Conservation (phyloP, 1,140 invertebrate species). For the Drosophila albomicans region DNA sequence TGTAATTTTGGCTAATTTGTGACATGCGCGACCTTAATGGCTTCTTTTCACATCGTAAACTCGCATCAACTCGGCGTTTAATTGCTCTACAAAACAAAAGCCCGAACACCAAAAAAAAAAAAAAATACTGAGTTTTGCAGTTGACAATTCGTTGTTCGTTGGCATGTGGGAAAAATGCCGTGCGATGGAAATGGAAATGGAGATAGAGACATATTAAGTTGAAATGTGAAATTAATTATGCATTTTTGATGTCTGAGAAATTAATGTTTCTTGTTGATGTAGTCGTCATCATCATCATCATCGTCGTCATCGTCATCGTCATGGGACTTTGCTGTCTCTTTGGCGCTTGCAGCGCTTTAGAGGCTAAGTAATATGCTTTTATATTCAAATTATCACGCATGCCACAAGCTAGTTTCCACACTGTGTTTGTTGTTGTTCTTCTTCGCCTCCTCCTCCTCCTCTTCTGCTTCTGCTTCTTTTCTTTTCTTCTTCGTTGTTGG, state of each 20-base stretch:
- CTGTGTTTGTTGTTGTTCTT: slow-evolving; percentile 6
- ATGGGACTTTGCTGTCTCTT: slow-evolving; percentile 24
- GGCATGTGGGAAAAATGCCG: slow-evolving; percentile 31
- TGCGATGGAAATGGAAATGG: slow-evolving; percentile 1
- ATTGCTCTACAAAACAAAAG: slow-evolving; percentile 60
- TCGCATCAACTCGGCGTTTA: slow-evolving; percentile 52
- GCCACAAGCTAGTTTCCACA: slow-evolving; percentile 63
- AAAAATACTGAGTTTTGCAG: slow-evolving; percentile 8
- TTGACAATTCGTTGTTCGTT: slow-evolving; percentile 66
- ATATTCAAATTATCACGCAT: slow-evolving; percentile 81
- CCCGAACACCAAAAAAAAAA: not conserved
- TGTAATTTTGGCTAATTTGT: slow-evolving; percentile 81
- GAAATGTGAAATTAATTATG: slow-evolving; percentile 69
- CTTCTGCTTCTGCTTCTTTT: not conserved
- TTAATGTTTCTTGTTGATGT: slow-evolving; percentile 21
- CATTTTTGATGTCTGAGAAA: slow-evolving; percentile 72
- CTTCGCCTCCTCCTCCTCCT: not conserved
- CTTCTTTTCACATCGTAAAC: slow-evolving; percentile 81
- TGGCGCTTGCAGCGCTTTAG: slow-evolving; percentile 39
- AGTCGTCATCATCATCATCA: slow-evolving; percentile 30
- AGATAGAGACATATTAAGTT: slow-evolving; percentile 21
- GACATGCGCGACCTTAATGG: slow-evolving; percentile 80
- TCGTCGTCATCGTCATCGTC: slow-evolving; percentile 45
- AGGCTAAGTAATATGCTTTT: slow-evolving; percentile 69
- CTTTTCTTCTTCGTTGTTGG: slow-evolving; percentile 4